Base-by-base conservation (phyloP, 2,888 invertebrate species). In the Steinernema hermaphroditum region DNA sequence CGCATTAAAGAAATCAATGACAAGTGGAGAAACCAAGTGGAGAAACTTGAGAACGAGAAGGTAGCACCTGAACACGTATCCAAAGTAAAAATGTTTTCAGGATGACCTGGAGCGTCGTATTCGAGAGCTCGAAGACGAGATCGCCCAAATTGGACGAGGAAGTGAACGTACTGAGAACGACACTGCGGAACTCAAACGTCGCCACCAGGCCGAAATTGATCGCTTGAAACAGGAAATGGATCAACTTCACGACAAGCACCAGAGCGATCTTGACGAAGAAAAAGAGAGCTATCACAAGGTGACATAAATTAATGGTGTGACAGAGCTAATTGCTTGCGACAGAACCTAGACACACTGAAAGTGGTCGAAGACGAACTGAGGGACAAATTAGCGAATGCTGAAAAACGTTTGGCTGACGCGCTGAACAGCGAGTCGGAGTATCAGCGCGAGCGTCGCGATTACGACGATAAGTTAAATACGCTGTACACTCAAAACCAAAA, bases 11-110 rank as follows among this genome's bases (percentile, higher is more conserved):
- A 85, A 43, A 80, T 85, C 74, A 84, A 85, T 71, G 83, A 85
- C 77, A 82, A 82, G 68, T 85, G 84, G 84, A 82, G 81, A 74
- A 75, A 80, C 57, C 81, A 85, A 57, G 74, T 83, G 68, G 84
- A 84, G 71, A 81, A 80, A 54, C 76, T 85, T 37, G 85, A 85
- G 68, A 85, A 85, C 73, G 85, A 85, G 57, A 84, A 84, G 75
- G 77, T 77, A 46, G 41, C 16, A 46, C n/a, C 16, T 22, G n/a
- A 72, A n/a, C 24, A 24, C 27, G 12, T 12, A 6, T 71, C 2
- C n/a, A 27, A 37, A n/a, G 43, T 14, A 75, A 37, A 70, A 37
- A 73, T 32, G 12, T 8, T 6, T 77, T 69, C 54, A 78, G 74
- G 85, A 85, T 43, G 78, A 80, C n/a, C 75, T 85, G 50, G 85